Conservation (phyloP, 1,140 invertebrate species). For the Grapholita molesta region DNA sequence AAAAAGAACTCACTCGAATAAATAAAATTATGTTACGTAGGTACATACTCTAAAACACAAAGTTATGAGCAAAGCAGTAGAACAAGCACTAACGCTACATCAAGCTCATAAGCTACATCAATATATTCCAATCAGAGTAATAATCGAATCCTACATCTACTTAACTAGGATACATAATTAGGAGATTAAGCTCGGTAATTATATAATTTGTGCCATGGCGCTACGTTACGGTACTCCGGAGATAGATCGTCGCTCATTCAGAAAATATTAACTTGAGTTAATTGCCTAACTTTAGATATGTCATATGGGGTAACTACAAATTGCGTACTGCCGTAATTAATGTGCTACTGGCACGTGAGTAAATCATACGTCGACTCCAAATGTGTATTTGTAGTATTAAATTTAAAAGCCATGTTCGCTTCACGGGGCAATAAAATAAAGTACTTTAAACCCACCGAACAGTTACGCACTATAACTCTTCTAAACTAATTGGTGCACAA, state of each 20-base stretch:
- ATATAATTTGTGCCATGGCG: constrained; percentile 24
- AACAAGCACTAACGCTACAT: too few species aligned
- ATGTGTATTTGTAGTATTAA: background rate
- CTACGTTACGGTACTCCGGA: constrained; percentile 35
- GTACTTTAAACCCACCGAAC: background rate
- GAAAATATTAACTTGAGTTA: constrained; percentile 46
- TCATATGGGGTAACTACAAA: constrained; percentile 40
- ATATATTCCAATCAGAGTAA: background rate
- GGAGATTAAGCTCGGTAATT: constrained; percentile 23
- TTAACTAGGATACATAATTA: background rate
- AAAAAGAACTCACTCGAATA: too few species aligned
- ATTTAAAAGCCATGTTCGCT: background rate
- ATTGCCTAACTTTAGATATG: constrained; percentile 44
- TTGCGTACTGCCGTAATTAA: constrained; percentile 24
- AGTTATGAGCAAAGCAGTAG: too few species aligned
- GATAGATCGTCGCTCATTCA: constrained; percentile 43
- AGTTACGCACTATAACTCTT: background rate
- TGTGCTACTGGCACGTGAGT: background rate
- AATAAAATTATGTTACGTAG: too few species aligned
- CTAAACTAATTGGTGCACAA: background rate
- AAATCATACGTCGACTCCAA: background rate
- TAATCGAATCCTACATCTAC: background rate
- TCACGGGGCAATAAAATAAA: background rate
- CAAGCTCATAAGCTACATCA: background rate
- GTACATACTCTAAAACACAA: too few species aligned